Conservation (phyloP, 2,888 invertebrate species). For the Rhorus exstirpatorius region DNA sequence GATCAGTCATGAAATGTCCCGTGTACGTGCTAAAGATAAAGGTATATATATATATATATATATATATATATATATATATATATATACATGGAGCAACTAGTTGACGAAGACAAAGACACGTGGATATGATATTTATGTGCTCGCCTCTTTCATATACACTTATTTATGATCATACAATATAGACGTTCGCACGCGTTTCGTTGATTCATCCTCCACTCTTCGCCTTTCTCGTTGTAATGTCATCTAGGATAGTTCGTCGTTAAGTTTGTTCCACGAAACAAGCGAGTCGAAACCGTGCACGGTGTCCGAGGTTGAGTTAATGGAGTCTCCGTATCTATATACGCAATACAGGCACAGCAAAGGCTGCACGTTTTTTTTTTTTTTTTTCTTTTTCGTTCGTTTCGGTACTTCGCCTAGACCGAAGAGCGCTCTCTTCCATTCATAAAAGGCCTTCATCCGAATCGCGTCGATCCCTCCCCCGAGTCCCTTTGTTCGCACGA, state of each 20-base stretch:
- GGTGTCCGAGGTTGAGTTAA: not conserved
- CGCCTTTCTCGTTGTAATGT: slow-evolving; percentile 51
- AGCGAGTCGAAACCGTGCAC: slow-evolving; percentile 54
- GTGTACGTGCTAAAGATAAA: too few relatives aligned
- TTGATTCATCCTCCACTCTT: slow-evolving; percentile 70
- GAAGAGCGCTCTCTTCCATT: slow-evolving; percentile 68
- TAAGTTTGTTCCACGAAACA: slow-evolving; percentile 46
- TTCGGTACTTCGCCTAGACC: slow-evolving; percentile 71
- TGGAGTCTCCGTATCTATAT: not conserved
- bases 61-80: too few relatives aligned
- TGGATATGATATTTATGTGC: too few relatives aligned
- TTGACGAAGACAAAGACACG: too few relatives aligned
- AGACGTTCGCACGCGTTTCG: slow-evolving; percentile 68
- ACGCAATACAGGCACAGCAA: not conserved
- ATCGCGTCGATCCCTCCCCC: slow-evolving; percentile 69
- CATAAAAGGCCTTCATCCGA: slow-evolving; percentile 74
- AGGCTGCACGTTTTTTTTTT: slow-evolving; percentile 48
- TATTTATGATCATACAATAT: slow-evolving; percentile 26
- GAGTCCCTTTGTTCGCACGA: slow-evolving; percentile 72
- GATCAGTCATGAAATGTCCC: too few relatives aligned
- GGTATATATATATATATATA: too few relatives aligned
- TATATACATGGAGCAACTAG: too few relatives aligned
- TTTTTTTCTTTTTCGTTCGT: slow-evolving; percentile 28
- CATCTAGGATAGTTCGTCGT: slow-evolving; percentile 5
- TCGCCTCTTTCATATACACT: too few relatives aligned